These are phyloP conservation scores for Erpobdella octoculata DNA, from an alignment of 2,888 invertebrate species.

Conservation along the genomic window DNA sequence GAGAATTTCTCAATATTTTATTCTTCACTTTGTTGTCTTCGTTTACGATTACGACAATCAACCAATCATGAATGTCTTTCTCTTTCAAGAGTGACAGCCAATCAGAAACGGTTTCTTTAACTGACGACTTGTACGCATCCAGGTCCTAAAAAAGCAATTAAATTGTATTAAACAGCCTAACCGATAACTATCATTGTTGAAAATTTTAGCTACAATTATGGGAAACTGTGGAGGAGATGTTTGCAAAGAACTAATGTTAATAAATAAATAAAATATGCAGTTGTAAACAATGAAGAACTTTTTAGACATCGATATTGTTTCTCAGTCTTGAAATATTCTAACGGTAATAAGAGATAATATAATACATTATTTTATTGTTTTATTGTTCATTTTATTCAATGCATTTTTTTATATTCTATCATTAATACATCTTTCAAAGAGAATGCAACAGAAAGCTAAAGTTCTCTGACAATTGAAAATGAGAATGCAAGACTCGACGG, in stretches of 20 bases:
- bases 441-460: no score
- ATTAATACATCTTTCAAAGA: no score
- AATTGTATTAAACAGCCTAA: not conserved
- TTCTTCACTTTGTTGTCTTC: constrained; percentile 77
- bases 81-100: constrained; percentile 75
- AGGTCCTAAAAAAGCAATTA: constrained; percentile 64
- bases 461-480: no score
- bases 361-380: no score
- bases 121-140: constrained; percentile 76
- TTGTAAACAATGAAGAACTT: no score
- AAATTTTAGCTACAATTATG: not conserved
- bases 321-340: no score
- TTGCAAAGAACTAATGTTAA: not conserved
- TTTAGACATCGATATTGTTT: no score
- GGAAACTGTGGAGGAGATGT: not conserved
- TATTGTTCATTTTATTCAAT: no score
- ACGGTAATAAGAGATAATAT: no score
- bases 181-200: not conserved
- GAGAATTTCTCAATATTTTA: constrained; percentile 81
- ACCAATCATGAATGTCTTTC: constrained; percentile 77
- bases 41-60: constrained; percentile 83
- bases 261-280: not conserved
- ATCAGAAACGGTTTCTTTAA: constrained; percentile 78
- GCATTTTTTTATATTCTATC: no score
- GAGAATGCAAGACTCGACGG: no score